These are phyloP conservation scores for Semicossyphus pulcher DNA, from an alignment of 2,113 vertebrate genomes.

Conservation along the genomic window DNA sequence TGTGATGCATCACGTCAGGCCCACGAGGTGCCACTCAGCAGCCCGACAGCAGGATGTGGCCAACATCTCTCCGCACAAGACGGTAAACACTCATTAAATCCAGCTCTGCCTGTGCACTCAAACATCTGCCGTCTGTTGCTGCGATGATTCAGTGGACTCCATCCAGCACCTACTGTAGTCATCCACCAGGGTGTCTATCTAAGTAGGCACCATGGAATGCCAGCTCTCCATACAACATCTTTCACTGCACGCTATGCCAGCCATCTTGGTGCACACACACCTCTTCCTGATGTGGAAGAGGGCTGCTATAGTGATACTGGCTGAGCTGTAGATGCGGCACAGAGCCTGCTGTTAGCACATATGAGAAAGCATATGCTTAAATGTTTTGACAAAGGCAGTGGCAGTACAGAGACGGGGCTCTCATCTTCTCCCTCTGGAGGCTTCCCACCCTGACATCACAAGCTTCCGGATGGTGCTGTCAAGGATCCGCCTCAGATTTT, in stretches of 20 bases:
- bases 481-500: not conserved
- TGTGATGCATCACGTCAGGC: not conserved
- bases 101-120: slow-evolving; percentile 48
- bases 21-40: slow-evolving; percentile 27
- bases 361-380: slow-evolving; percentile 35
- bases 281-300: not conserved
- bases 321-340: not conserved
- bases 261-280: not conserved
- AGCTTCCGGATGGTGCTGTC: not conserved
- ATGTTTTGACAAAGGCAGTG: slow-evolving; percentile 21
- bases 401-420: not conserved
- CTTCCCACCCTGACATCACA: slow-evolving; percentile 10
- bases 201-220: not conserved
- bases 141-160: slow-evolving; percentile 33
- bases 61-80: slow-evolving; percentile 29
- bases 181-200: not conserved
- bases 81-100: slow-evolving; percentile 73
- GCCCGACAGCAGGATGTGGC: slow-evolving; percentile 44
- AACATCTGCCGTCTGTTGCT: slow-evolving; percentile 51
- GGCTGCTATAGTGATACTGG: not conserved
- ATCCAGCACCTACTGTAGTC: slow-evolving; percentile 9
- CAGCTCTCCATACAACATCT: not conserved
- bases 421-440: slow-evolving; percentile 3
- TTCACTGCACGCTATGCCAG: not conserved
- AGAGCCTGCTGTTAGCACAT: slow-evolving; percentile 1